Base-by-base conservation (phyloP, 2,797 vertebrate species). In the Semaprochilodus insignis region DNA sequence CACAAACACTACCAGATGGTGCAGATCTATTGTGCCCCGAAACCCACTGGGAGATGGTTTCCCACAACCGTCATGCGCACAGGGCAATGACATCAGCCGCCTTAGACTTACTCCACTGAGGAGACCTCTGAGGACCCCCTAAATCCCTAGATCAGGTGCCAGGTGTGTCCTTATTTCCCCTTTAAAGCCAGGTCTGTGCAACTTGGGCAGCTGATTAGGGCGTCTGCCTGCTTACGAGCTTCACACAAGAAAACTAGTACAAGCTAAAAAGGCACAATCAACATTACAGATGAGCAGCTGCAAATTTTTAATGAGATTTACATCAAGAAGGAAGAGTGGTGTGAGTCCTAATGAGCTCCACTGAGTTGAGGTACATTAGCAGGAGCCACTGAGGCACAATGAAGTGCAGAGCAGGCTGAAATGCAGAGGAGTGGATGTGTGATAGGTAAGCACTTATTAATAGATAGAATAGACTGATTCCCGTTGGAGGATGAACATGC, bases 291-390 rank as follows among this genome's bases (percentile, higher is more conserved):
- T 81, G 16, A 13, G 31, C 83, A 83, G 85, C 83, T 83, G 85
- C 75, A 80, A 19, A 55, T 21, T 79, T 77, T 78, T 90, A 88
- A 86, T 87, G 83, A 88, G 83, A 2, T 80, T 79, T 80, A 70
- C 75, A 81, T 74, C 55, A 66, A 63, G 72, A n/a, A 83, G 76
- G 65, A 62, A 78, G 54, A 84, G 76, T 52, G 66, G 81, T 78
- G 67, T n/a, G 74, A 70, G 69, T 73, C 40, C 81, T 90, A 87
- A 87, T 84, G 84, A 86, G 82, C 52, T 84, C 80, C 85, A 40
- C 69, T 63, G 72, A 86, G 87, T 84, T 71, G 51, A 60, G 67
- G 73, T 36, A 51, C 44, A 77, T 54, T 59, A 25, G 54, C 40
- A 78, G 51, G 70, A 78, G 51, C 52, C 62, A 70, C 48, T 72